Evolutionary conservation across 1,140 invertebrate genomes (phyloP), one percentile per base, ranked within the genome.

Genomic region (Halesus radiatus): DNA sequence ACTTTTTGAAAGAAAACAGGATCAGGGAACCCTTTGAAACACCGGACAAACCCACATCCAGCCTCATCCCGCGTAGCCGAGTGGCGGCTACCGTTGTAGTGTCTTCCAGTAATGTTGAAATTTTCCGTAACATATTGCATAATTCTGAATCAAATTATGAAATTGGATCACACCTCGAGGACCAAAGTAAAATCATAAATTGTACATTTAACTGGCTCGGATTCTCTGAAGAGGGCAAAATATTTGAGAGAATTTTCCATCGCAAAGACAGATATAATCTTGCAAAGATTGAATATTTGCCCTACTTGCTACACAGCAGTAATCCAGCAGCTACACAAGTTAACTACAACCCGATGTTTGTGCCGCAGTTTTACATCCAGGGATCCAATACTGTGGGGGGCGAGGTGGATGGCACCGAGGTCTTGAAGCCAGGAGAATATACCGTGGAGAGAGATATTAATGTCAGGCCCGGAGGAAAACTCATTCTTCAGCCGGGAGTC

Each of bases 121-220:
- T 99, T 3, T 97, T 92, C 84, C 90, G 98, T 79, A 99, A 99
- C 87, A 96, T 97, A 79, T 92, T 99, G 58, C 92, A 97, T 76
- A 99, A 99, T 90, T 94, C 93, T 0, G 93, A 95, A 68, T 97
- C 97, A 16, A 92, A 91, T 75, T 99, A 96, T 86, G 98, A 99
- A 90, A 94, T 99, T 64, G 97, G 97, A 1, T 98, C 97, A 1
- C 98, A 99, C 85, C 90, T 99, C 2, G 94, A 96, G 84, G 97
- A 99, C 86, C 98, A 98, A 85, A 98, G 96, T 83, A 94, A 96
- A 88, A 90, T 93, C n/a, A 95, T 99, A 8, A 96, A 99, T 86
- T 98, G 96, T 80, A 96, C 96, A 4, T 95, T 92, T 84, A 99
- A 99, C 86, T 99, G 97, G 95, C 92, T 99, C 80, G 97, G 97